Percentiles rank a stretch among this genome's conserved stretches.
Conservation (phyloP, 1,140 invertebrate species). For the Lasaia peninsularis region DNA sequence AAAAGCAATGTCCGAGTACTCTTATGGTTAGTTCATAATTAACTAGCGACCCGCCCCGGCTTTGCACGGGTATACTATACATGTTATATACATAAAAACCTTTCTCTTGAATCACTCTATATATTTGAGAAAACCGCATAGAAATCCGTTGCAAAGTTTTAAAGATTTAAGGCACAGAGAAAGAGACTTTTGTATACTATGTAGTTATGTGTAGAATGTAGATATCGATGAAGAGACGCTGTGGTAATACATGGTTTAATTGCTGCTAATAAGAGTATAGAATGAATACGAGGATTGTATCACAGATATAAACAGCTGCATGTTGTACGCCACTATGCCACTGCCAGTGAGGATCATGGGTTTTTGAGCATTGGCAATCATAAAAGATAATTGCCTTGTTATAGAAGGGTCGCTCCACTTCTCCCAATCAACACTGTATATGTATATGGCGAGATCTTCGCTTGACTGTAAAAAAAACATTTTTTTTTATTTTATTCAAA, state of each 20-base stretch:
- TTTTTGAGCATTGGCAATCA: slow-evolving; percentile 50
- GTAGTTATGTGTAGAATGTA: background rate
- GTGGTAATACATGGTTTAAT: slow-evolving; percentile 27
- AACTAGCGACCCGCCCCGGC: no score
- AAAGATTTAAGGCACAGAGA: no score
- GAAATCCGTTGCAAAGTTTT: no score
- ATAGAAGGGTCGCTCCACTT: slow-evolving; percentile 33
- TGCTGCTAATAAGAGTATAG: slow-evolving; percentile 49
- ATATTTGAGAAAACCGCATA: no score
- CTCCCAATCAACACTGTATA: slow-evolving; percentile 45
- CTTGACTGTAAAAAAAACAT: slow-evolving; percentile 38
- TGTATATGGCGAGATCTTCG: slow-evolving; percentile 41
- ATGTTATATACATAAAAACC: no score
- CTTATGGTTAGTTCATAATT: no score
- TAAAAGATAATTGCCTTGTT: slow-evolving; percentile 42
- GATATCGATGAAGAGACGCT: background rate
- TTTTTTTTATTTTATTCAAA: no score
- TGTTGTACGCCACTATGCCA: slow-evolving; percentile 47
- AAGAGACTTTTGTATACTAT: no score
- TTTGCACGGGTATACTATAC: no score
- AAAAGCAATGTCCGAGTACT: no score
- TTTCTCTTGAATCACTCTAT: no score
- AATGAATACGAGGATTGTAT: slow-evolving; percentile 57
- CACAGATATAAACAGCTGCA: slow-evolving; percentile 59
- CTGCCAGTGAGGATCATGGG: slow-evolving; percentile 39